Percentiles rank a stretch among this genome's conserved stretches.
Conservation (phyloP, 2,888 invertebrate species). For the Hypomecis punctinalis region DNA sequence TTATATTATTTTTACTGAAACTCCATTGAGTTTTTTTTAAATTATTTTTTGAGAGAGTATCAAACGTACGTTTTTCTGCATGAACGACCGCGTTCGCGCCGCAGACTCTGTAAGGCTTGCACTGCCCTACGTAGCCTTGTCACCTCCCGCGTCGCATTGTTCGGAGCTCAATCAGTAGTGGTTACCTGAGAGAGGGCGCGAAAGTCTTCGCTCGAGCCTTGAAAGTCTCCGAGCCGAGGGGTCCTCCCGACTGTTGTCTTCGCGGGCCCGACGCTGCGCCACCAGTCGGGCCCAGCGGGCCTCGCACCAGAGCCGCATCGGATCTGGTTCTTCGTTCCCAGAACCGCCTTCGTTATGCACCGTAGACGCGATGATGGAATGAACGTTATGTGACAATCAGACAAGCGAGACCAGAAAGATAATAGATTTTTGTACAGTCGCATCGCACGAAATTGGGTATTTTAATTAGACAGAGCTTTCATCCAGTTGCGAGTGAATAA, state of each 20-base stretch:
- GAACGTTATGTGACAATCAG: conserved; percentile 18
- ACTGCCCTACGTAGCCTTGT: no score
- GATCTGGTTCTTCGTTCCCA: conserved; percentile 70
- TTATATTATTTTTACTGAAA: no score
- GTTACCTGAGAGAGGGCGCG: conserved; percentile 69
- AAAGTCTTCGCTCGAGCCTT: conserved; percentile 61
- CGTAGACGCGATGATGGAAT: conserved; percentile 8
- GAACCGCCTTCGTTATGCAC: conserved; percentile 27
- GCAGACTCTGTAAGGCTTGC: no score
- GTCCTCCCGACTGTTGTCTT: conserved; percentile 51
- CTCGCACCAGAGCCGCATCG: conserved; percentile 79
- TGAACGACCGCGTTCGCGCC: no score
- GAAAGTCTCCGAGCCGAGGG: conserved; percentile 57
- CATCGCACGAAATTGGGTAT: no score
- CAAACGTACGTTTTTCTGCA: no score
- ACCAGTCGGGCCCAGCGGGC: conserved; percentile 75
- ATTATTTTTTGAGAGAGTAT: no score
- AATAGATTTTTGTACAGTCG: background rate
- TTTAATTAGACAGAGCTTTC: no score
- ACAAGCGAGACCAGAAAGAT: background rate
- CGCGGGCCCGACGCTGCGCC: conserved; percentile 67
- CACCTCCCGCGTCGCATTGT: no score
- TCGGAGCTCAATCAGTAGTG: conserved; percentile 1
- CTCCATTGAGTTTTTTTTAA: no score
- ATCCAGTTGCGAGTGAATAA: no score